Evolutionary conservation across 1,140 invertebrate species (phyloP).

Genomic region (Heterodera schachtii): DNA sequence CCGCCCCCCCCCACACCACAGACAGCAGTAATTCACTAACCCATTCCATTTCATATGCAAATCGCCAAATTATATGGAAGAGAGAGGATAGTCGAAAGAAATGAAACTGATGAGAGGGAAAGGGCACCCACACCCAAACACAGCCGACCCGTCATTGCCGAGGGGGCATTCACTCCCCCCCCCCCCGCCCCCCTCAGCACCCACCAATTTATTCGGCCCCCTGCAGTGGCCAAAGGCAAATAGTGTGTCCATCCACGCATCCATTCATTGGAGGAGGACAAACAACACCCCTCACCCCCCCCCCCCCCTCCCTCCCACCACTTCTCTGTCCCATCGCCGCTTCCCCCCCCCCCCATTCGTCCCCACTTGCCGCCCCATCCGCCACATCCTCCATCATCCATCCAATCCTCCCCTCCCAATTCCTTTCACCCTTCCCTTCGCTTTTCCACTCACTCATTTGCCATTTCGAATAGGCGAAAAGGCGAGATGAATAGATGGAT

Average conservation of each 20-base stretch:
- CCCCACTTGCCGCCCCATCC: not conserved
- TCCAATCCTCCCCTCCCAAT: constrained; percentile 5
- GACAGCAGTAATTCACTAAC: not conserved
- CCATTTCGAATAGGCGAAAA: not conserved
- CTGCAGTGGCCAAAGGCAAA: not conserved
- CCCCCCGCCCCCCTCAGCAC: too few species aligned
- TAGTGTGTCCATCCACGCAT: not conserved
- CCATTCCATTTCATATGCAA: not conserved
- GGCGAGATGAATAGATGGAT: not conserved
- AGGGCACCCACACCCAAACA: not conserved
- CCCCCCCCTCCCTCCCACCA: too few species aligned
- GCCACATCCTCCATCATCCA: constrained; percentile 1
- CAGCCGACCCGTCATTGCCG: not conserved
- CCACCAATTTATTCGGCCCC: not conserved
- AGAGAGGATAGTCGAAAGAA: not conserved
- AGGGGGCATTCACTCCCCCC: not conserved
- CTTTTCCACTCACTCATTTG: constrained; percentile 1
- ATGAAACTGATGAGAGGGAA: not conserved
- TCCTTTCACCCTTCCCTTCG: not conserved
- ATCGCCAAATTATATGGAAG: not conserved
- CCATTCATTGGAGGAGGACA: not conserved
- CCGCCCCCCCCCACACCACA: too few species aligned
- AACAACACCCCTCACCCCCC: not conserved
- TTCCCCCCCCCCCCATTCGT: not conserved
- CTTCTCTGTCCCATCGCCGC: too few species aligned